Evolutionary conservation across 1,140 invertebrate genomes (phyloP).

Genomic region (Tetranychus urticae): DNA sequence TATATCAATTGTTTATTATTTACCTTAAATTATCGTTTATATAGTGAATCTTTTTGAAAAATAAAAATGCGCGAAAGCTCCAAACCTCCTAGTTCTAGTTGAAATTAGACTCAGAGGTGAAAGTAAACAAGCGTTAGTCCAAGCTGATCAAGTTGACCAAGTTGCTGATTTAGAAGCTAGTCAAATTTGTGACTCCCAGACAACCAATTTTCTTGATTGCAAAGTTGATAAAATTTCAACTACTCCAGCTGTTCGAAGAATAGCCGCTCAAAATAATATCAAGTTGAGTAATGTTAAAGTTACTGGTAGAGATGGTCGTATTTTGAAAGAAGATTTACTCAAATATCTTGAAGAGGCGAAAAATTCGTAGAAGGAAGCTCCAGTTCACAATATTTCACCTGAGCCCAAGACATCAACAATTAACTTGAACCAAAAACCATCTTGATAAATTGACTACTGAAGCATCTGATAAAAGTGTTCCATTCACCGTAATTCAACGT

Average conservation of each 20-base stretch:
- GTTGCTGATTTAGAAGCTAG: slow-evolving; percentile 21
- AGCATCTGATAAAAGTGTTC: not conserved
- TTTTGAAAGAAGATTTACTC: slow-evolving; percentile 87
- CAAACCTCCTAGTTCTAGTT: slow-evolving; percentile 20
- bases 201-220: slow-evolving; percentile 24
- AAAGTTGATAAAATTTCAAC: slow-evolving; percentile 40
- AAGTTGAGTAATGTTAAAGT: slow-evolving; percentile 46
- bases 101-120: slow-evolving; percentile 43
- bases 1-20: no score
- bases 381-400: no score
- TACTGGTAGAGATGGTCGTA: slow-evolving; percentile 67
- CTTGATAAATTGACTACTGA: no score
- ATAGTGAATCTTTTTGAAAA: no score
- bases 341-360: slow-evolving; percentile 28
- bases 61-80: no score
- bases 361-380: not conserved
- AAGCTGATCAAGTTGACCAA: slow-evolving; percentile 14
- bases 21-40: no score
- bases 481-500: not conserved
- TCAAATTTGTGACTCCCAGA: not conserved
- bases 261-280: slow-evolving; percentile 70
- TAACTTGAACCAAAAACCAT: no score
- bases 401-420: no score
- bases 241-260: slow-evolving; percentile 74
- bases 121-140: not conserved